Percentiles rank a stretch among this genome's conserved stretches.
Evolutionary conservation across 2,888 invertebrate genomes (phyloP).

Genomic region (Lobophora halterata): DNA sequence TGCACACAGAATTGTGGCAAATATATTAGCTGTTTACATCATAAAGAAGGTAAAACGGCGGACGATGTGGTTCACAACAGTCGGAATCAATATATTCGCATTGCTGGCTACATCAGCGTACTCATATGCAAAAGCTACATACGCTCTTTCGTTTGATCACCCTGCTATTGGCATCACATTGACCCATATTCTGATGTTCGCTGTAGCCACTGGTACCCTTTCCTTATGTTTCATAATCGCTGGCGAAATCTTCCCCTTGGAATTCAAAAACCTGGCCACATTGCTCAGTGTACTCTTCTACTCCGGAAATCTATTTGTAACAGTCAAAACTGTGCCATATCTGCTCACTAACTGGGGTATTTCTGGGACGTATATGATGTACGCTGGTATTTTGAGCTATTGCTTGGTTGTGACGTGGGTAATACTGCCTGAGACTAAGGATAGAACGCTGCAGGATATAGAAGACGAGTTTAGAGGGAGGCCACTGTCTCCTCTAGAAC

Average conservation of each 20-base stretch:
- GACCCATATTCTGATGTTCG: constrained; percentile 33
- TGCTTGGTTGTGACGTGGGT: constrained; percentile 49
- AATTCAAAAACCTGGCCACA: constrained; percentile 73
- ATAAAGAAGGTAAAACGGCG: constrained; percentile 40
- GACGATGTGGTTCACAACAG: constrained; percentile 35
- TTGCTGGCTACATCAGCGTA: constrained; percentile 36
- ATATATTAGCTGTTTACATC: constrained; percentile 34
- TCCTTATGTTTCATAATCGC: constrained; percentile 83
- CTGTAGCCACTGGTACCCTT: constrained; percentile 31
- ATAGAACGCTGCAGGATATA: constrained; percentile 63
- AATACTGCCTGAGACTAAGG: constrained; percentile 63
- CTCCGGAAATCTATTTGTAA: constrained; percentile 54
- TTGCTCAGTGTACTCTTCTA: constrained; percentile 49
- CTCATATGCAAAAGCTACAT: constrained; percentile 30
- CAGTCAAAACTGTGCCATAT: constrained; percentile 55
- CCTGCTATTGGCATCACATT: constrained; percentile 31
- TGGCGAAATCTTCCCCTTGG: constrained; percentile 81
- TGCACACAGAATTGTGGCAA: constrained; percentile 38
- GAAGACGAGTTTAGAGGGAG: constrained; percentile 63
- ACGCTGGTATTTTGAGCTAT: constrained; percentile 48
- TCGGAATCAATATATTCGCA: constrained; percentile 32
- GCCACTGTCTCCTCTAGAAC: constrained; percentile 41
- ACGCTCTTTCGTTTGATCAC: constrained; percentile 32
- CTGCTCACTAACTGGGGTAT: constrained; percentile 47
- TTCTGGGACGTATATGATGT: constrained; percentile 52